phyloP scores from a whole-genome alignment of 2,888 invertebrate species.

The Ichneumoninae sp. region DNA sequence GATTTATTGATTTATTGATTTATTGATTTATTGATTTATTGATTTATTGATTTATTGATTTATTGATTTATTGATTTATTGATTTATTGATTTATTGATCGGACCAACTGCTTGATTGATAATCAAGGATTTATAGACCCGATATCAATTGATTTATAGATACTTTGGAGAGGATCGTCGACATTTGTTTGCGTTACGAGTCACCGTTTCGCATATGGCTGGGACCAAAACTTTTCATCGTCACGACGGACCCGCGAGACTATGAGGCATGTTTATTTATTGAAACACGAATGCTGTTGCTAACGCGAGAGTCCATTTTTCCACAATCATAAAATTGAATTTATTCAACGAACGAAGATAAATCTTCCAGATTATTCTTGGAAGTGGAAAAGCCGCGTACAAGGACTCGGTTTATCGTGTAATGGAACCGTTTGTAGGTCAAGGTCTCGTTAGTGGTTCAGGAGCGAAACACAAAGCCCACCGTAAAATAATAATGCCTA shows the following conservation, averaged over 20 bases:
- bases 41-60: too few relatives aligned
- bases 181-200: conserved; percentile 61
- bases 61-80: too few relatives aligned
- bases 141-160: conserved; percentile 55
- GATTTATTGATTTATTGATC: too few relatives aligned
- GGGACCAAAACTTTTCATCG: conserved; percentile 71
- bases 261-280: conserved; percentile 63
- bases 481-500: conserved; percentile 62
- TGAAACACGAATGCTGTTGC: background rate
- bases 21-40: too few relatives aligned
- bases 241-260: conserved; percentile 70
- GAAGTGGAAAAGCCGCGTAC: conserved; percentile 69
- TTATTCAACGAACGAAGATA: background rate
- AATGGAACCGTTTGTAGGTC: conserved; percentile 71
- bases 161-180: conserved; percentile 60
- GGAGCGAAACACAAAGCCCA: conserved; percentile 66
- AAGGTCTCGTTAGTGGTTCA: conserved; percentile 70
- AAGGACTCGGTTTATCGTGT: conserved; percentile 70
- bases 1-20: too few relatives aligned
- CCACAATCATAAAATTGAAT: background rate
- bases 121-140: background rate
- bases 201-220: conserved; percentile 71
- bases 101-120: background rate
- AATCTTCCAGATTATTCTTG: conserved; percentile 66
- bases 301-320: background rate